phyloP scores from a whole-genome alignment of 2,888 invertebrate genomes.

The Campoplex capitator region DNA sequence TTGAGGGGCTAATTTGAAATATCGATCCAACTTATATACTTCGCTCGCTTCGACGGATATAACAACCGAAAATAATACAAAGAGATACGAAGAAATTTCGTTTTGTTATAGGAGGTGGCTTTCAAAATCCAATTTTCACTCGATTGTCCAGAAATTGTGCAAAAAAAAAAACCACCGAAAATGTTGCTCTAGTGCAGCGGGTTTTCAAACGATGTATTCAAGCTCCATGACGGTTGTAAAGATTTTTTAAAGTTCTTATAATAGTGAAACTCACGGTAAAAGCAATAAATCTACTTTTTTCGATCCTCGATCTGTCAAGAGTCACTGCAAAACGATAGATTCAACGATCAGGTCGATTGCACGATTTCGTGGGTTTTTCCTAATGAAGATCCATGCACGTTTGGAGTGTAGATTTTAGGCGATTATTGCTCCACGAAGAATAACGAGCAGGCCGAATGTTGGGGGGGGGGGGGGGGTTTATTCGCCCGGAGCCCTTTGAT shows the following conservation, averaged over 20 bases:
- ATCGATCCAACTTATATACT: constrained; percentile 40
- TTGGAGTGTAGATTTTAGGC: background rate
- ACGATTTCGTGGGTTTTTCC: background rate
- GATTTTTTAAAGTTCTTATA: no score
- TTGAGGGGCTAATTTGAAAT: constrained; percentile 47
- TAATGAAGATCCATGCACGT: background rate
- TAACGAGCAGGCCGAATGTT: background rate
- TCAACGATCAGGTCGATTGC: background rate
- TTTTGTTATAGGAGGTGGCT: background rate
- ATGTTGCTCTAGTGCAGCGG: background rate
- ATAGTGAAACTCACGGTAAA: no score
- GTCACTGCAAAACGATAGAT: background rate
- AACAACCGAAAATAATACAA: background rate
- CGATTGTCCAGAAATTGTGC: background rate
- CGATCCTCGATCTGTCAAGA: no score
- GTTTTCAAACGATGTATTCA: no score
- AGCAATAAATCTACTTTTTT: no score
- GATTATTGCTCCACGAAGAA: background rate
- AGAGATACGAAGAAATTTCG: background rate
- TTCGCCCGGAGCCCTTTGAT: background rate
- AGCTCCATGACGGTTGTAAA: no score
- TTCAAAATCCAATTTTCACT: background rate
- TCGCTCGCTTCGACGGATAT: background rate
- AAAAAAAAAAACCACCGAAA: background rate
- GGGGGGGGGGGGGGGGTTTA: background rate